phyloP scores from a whole-genome alignment of 37 sponge, comb jelly and placozoan genomes.

The Axinella damicornis region DNA sequence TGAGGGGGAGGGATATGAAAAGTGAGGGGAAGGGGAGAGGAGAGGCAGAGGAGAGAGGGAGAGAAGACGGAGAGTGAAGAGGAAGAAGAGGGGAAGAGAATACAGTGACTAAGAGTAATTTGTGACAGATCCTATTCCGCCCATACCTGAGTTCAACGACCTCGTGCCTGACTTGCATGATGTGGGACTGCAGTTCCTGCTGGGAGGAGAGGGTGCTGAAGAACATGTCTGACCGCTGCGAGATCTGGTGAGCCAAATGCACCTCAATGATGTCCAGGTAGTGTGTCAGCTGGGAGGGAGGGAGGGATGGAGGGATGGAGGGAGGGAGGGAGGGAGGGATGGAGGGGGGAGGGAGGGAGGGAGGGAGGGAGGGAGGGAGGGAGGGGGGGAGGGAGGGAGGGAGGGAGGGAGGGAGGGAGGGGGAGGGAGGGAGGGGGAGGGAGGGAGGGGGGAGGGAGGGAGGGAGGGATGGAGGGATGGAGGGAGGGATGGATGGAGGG shows the following conservation, averaged over 20 bases:
- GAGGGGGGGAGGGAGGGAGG: not conserved
- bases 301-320: conserved; percentile 7
- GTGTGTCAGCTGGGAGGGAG: conserved; percentile 81
- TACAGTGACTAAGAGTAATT: no score
- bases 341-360: not conserved
- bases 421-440: not conserved
- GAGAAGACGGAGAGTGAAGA: no score
- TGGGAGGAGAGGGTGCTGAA: conserved; percentile 92
- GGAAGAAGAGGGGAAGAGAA: no score
- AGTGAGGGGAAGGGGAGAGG: not conserved
- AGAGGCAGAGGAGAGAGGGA: no score
- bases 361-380: not conserved
- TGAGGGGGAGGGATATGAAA: not conserved
- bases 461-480: conserved; percentile 7
- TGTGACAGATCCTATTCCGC: no score
- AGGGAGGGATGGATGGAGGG: not conserved
- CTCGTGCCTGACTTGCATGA: conserved; percentile 53
- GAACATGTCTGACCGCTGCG: conserved; percentile 89
- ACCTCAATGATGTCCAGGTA: conserved; percentile 93
- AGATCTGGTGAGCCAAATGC: conserved; percentile 91
- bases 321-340: not conserved
- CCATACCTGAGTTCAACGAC: conserved; percentile 45
- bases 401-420: conserved; percentile 31
- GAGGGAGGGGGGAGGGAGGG: conserved; percentile 21
- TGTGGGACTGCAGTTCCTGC: conserved; percentile 60